Evolutionary conservation across 2,888 invertebrate species (phyloP).

Genomic region (Athripsodes cinereus): DNA sequence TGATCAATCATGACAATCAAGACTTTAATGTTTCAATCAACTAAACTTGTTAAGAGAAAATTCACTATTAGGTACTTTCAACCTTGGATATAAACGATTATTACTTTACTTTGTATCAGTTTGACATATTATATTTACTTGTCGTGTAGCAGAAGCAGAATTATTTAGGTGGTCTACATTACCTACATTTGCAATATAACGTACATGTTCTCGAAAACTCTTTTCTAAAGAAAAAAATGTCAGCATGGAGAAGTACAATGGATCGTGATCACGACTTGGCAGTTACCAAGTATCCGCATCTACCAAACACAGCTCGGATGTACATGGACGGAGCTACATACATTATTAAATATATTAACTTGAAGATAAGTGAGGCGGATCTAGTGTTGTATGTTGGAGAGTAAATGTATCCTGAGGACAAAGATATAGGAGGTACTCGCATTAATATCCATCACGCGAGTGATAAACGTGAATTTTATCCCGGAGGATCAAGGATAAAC

Average conservation of each 20-base stretch:
- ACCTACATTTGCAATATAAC: not conserved
- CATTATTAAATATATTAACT: no score
- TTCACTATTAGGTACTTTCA: no score
- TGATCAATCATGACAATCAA: no score
- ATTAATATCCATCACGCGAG: conserved; percentile 1
- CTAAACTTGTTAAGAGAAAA: no score
- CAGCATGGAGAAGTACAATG: not conserved
- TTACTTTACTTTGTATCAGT: no score
- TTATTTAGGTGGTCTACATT: not conserved
- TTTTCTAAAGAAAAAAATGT: not conserved
- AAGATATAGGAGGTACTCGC: not conserved
- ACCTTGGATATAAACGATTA: no score
- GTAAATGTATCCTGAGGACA: not conserved
- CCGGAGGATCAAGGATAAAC: not conserved
- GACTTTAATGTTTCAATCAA: no score
- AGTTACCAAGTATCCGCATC: not conserved
- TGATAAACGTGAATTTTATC: conserved; percentile 1
- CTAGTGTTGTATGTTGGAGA: not conserved
- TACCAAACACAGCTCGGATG: not conserved
- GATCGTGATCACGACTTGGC: not conserved
- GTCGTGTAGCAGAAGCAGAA: no score
- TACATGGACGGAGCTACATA: not conserved
- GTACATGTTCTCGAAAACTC: not conserved
- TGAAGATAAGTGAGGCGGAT: no score
- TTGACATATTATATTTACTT: no score